phyloP scores from a whole-genome alignment of 1,140 invertebrate genomes.

The Phymastichus coffea region DNA sequence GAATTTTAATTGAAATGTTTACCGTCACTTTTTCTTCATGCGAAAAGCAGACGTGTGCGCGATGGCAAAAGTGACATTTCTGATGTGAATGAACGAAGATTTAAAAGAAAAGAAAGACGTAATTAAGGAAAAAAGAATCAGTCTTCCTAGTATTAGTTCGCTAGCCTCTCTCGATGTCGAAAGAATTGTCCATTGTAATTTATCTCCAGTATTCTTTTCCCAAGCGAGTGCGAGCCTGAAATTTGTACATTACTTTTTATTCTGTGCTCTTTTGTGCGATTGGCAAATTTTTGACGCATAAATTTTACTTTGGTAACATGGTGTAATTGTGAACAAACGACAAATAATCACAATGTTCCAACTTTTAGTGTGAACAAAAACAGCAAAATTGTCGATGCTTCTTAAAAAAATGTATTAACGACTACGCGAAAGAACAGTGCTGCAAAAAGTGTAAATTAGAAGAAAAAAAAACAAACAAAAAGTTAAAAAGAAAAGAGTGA shows the following conservation, averaged over 20 bases:
- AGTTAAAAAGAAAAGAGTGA: conserved; percentile 18
- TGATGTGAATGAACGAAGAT: no score
- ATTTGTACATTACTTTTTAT: background rate
- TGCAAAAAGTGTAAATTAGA: background rate
- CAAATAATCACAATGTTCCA: no score
- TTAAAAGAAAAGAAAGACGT: background rate
- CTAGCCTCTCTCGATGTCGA: conserved; percentile 12
- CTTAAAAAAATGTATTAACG: background rate
- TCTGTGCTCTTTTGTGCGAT: background rate
- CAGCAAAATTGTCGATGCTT: background rate
- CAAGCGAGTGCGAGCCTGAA: conserved; percentile 1
- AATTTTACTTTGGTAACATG: no score
- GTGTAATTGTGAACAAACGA: background rate
- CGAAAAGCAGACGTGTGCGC: conserved; percentile 19
- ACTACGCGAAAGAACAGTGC: background rate
- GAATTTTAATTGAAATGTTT: conserved; percentile 29
- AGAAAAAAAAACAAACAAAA: conserved; percentile 16
- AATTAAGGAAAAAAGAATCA: conserved; percentile 11
- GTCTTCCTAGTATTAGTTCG: conserved; percentile 25
- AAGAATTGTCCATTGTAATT: conserved; percentile 8
- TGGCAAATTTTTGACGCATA: no score
- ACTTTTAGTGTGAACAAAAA: background rate
- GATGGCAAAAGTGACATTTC: conserved; percentile 11
- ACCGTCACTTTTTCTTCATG: conserved; percentile 12
- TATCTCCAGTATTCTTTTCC: conserved; percentile 11